Evolutionary conservation across 2,888 invertebrate species (phyloP), one percentile per base, ranked within the genome.

Genomic region (Germaria angustata): DNA sequence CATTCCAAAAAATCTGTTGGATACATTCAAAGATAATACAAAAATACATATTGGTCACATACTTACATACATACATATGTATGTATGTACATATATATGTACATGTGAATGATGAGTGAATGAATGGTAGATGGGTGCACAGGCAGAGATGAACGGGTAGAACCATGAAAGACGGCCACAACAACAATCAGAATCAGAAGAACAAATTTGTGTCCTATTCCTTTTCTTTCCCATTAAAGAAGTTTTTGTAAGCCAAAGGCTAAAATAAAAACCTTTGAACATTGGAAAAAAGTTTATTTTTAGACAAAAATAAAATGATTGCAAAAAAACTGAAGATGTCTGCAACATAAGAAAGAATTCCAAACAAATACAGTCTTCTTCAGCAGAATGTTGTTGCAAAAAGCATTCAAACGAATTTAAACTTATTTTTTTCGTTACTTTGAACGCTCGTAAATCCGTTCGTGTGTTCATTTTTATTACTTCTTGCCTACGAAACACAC

Each of bases 241-340:
- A 39, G 71, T 57, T 71, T 80, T 57, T 75, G 41, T 78, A 66
- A 79, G 79, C 82, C 82, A 88, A 88, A 88, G 88, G 88, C 88
- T 88, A 88, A 87, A 77, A 88, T 88, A 88, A 88, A 88, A 87
- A 87, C 88, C 89, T 88, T 61, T 44, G 87, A 87, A 73, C 59
- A 76, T 71, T 79, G 86, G 84, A 85, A 77, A 75, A 79, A 85
- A 84, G 88, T 88, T 88, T 88, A 88, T 88, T 88, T 88, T 88
- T 88, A 88, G 88, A 88, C 85, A 84, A 86, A 84, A 85, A 51
- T 59, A 76, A 41, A 51, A 15, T 53, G 7, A 46, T 13, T 15
- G 15, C 4, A 24, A 57, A 72, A 59, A 61, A 22, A 69, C 34
- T 69, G 51, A 32, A 77, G 77, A 78, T 78, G 69, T 78, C 69